Evolutionary conservation across 2,113 vertebrate species (phyloP), one percentile per base, ranked within the genome.

Genomic region (Scophthalmus maximus): DNA sequence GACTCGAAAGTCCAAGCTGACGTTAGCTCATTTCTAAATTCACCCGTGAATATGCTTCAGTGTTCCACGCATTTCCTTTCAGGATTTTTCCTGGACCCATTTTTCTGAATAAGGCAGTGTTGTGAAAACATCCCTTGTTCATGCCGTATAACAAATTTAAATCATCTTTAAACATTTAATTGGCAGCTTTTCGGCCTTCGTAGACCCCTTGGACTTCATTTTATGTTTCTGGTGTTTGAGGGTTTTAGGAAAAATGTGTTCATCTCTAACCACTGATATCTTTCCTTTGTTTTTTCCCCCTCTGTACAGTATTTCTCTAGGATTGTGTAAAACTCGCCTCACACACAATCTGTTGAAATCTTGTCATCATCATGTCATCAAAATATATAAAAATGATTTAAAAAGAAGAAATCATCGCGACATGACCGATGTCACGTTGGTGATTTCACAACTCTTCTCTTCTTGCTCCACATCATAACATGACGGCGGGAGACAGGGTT

Each of bases 1-100:
- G 29, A 65, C 18, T 3, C 30, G 15, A 69, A 65, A 52, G 22
- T 29, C 23, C 36, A 47, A 38, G 40, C 36, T 78, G 76, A 67
- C n/a, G n/a, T 66, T 52, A 36, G 7, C 58, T 47, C 6, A 22
- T 17, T 12, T 18, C 30, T 42, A 20, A 14, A 56, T 40, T 64
- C 15, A 36, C 25, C 20, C 22, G 12, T 18, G 15, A 36, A 30
- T 42, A 34, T 1, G 20, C 30, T 50, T 25, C 40, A 38, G 23
- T 47, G 27, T 32, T 79, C n/a, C 49, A 56, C 26, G 51, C 55
- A 26, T 49, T n/a, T 67, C 27, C 36, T 34, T 46, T 27, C 11
- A 26, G 25, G 53, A n/a, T 32, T 70, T 62, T 66, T 55, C 38
- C 56, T 23, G 18, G 4, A 22, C 3, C 22, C 26, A 8, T n/a